Evolutionary conservation across 2,888 invertebrate species (phyloP).

Genomic region (Acleris emargana): DNA sequence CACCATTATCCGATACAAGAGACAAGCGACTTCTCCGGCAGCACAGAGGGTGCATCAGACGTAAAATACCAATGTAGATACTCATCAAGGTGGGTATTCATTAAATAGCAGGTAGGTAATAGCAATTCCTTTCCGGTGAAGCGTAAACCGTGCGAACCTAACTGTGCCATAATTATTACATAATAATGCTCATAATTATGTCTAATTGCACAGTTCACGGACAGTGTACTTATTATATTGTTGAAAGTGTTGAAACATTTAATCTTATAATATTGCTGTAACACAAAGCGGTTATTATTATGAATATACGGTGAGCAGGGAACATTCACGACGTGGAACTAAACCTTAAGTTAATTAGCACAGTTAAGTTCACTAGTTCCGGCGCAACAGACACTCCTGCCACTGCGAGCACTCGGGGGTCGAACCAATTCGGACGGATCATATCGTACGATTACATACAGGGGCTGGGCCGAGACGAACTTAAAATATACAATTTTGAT

Average conservation of each 20-base stretch:
- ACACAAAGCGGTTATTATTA: slow-evolving; percentile 9
- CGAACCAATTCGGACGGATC: slow-evolving; percentile 76
- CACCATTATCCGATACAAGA: neutral
- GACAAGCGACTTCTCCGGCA: slow-evolving; percentile 5
- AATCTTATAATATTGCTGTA: slow-evolving; percentile 8
- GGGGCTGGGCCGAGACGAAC: slow-evolving; percentile 31
- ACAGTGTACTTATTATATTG: slow-evolving; percentile 17
- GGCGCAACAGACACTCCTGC: slow-evolving; percentile 48
- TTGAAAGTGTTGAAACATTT: slow-evolving; percentile 16
- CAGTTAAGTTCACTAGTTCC: slow-evolving; percentile 28
- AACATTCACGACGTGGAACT: slow-evolving; percentile 9
- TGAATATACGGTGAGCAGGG: slow-evolving; percentile 4
- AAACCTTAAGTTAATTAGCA: slow-evolving; percentile 28
- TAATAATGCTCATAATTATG: slow-evolving; percentile 21
- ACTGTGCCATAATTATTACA: slow-evolving; percentile 23
- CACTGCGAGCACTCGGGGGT: slow-evolving; percentile 62
- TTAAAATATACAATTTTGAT: neutral
- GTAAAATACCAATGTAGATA: slow-evolving; percentile 45
- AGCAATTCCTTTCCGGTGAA: slow-evolving; percentile 64
- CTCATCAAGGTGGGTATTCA: slow-evolving; percentile 56
- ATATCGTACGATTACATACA: slow-evolving; percentile 70
- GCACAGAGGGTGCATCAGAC: slow-evolving; percentile 13
- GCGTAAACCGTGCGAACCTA: slow-evolving; percentile 32
- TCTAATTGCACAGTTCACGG: slow-evolving; percentile 33
- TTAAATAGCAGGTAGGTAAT: slow-evolving; percentile 42